These are phyloP conservation scores for Scaptomyza graminum DNA, from an alignment of 1,140 invertebrate genomes.

Conservation along the genomic window DNA sequence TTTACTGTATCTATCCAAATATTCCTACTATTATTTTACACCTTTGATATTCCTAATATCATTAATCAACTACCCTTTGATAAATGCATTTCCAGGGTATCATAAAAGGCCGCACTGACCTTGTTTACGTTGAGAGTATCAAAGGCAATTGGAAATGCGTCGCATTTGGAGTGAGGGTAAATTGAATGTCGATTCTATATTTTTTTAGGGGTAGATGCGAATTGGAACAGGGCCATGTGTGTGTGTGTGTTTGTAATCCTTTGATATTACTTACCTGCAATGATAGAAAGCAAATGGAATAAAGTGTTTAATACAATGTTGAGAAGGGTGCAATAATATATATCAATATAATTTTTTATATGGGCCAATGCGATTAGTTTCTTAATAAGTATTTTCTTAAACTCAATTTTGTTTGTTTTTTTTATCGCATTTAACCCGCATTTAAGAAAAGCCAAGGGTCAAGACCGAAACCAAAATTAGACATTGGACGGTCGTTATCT, in stretches of 20 bases:
- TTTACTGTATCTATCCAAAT: no score
- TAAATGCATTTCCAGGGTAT: conserved; percentile 14
- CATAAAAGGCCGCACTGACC: conserved; percentile 61
- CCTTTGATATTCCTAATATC: no score
- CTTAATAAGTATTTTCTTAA: neutral
- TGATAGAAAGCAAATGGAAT: conserved; percentile 39
- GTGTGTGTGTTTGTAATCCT: conserved; percentile 20
- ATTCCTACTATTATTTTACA: no score
- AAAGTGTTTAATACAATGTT: neutral
- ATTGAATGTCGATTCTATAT: neutral
- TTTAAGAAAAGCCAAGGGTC: neutral
- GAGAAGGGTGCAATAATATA: neutral
- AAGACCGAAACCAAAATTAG: conserved; percentile 17
- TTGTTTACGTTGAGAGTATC: conserved; percentile 43
- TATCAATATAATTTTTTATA: no score
- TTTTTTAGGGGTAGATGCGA: conserved; percentile 17
- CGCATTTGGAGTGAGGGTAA: neutral
- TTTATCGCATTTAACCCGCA: conserved; percentile 32
- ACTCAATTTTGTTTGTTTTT: neutral
- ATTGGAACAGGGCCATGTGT: conserved; percentile 68
- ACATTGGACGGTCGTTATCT: conserved; percentile 13
- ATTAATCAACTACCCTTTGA: neutral
- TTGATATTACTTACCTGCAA: conserved; percentile 74
- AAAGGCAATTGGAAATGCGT: conserved; percentile 39
- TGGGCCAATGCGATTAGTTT: neutral